phyloP scores from a whole-genome alignment of 1,140 invertebrate species.

The Leptopilina clavipes region DNA sequence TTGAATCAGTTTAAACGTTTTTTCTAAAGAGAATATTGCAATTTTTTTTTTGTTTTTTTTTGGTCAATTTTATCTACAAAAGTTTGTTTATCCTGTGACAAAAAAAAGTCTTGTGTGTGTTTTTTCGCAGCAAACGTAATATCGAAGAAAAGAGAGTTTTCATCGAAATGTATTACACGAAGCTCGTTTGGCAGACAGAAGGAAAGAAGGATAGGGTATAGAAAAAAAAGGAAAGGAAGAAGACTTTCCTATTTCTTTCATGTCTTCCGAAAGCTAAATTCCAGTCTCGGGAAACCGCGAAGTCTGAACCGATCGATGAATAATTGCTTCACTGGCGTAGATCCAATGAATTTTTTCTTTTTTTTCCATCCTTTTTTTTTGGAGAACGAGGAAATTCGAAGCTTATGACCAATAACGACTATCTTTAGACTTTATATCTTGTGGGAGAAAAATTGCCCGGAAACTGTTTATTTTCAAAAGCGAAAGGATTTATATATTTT shows the following conservation, averaged over 20 bases:
- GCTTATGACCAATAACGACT: slow-evolving; percentile 19
- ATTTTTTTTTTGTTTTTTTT: not conserved
- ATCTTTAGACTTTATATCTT: not conserved
- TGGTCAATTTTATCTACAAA: not conserved
- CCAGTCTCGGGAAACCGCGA: slow-evolving; percentile 29
- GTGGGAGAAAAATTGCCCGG: not conserved
- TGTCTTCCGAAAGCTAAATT: slow-evolving; percentile 16
- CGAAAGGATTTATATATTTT: not conserved
- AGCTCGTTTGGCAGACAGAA: slow-evolving; percentile 25
- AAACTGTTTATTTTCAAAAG: slow-evolving; percentile 1
- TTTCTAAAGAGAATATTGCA: not conserved
- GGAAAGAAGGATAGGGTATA: slow-evolving; percentile 9
- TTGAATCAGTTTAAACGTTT: too few species aligned
- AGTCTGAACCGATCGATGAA: slow-evolving; percentile 24
- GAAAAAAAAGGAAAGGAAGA: not conserved
- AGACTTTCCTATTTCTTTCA: slow-evolving; percentile 9
- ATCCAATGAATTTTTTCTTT: slow-evolving; percentile 20
- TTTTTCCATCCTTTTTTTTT: too few species aligned
- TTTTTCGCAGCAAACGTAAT: slow-evolving; percentile 6
- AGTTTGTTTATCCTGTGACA: not conserved
- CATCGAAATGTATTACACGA: slow-evolving; percentile 30
- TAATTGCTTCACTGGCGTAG: slow-evolving; percentile 24
- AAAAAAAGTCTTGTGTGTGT: slow-evolving; percentile 9
- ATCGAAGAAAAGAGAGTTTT: not conserved
- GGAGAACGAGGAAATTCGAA: slow-evolving; percentile 4